Percentiles rank a stretch among this genome's conserved stretches.
Conservation (phyloP, 2,113 vertebrate species). For the Myxocyprinus asiaticus region DNA sequence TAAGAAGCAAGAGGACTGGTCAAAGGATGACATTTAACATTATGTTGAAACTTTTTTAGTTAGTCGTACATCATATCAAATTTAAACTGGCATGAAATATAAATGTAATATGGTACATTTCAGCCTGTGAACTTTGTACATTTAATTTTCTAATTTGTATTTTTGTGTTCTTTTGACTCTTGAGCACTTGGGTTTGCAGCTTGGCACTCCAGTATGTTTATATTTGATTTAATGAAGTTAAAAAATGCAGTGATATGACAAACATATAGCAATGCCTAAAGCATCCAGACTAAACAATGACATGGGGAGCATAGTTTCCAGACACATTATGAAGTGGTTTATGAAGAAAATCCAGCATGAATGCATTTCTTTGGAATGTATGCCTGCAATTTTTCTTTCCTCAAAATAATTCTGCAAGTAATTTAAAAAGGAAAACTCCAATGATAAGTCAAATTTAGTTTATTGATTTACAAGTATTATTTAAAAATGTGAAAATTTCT, state of each 20-base stretch:
- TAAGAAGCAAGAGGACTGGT: neutral
- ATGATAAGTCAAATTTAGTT: slow-evolving; percentile 66
- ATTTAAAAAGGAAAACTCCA: slow-evolving; percentile 4
- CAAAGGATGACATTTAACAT: neutral
- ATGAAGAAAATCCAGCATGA: neutral
- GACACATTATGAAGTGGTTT: neutral
- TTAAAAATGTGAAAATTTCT: slow-evolving; percentile 57
- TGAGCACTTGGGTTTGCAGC: no score
- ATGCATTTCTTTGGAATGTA: neutral
- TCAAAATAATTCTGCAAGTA: slow-evolving; percentile 28
- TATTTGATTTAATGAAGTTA: neutral
- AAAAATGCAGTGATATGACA: neutral
- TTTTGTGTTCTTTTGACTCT: neutral
- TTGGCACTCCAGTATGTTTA: neutral
- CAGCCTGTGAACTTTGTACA: no score
- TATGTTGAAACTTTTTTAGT: neutral
- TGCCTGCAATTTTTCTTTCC: neutral
- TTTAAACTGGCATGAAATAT: neutral
- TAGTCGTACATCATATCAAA: neutral
- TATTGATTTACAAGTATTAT: slow-evolving; percentile 69
- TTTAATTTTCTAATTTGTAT: no score
- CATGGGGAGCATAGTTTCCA: neutral
- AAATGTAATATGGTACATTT: neutral
- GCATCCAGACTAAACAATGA: neutral
- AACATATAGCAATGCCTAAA: neutral